Evolutionary conservation across 2,113 vertebrate species (phyloP).

Genomic region (Limnothrissa miodon): DNA sequence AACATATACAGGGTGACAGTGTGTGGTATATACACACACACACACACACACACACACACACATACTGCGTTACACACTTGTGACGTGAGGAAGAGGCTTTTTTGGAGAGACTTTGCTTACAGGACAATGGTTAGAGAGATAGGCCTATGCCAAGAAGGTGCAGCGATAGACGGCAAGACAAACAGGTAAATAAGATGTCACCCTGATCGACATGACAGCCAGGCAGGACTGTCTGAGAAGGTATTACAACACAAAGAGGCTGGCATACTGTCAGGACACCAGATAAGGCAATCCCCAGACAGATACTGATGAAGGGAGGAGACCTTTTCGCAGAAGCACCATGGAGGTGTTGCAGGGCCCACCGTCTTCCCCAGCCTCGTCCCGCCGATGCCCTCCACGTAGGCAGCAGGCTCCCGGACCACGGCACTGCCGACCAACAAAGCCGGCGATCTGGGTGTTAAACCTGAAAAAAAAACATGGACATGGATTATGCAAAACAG

Average conservation of each 20-base stretch:
- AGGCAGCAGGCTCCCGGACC: constrained; percentile 48
- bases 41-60: not conserved
- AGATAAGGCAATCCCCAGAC: not conserved
- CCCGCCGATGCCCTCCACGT: constrained; percentile 35
- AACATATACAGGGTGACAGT: constrained; percentile 16
- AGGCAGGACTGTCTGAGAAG: not conserved
- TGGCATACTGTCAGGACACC: not conserved
- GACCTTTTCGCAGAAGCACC: constrained; percentile 74
- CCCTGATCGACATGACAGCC: not conserved
- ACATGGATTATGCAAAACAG: too few relatives aligned
- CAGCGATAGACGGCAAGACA: not conserved
- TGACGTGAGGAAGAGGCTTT: not conserved
- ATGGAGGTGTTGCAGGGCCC: constrained; percentile 66
- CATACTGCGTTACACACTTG: not conserved
- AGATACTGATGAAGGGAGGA: too few relatives aligned
- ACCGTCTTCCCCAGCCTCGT: constrained; percentile 60
- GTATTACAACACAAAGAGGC: not conserved
- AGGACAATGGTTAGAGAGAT: not conserved
- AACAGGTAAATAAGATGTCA: constrained; percentile 11
- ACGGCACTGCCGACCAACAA: constrained; percentile 52
- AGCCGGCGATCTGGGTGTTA: constrained; percentile 63
- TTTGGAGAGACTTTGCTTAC: not conserved
- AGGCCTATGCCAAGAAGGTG: not conserved
- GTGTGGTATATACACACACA: not conserved
- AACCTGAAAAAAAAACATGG: constrained; percentile 58